Evolutionary conservation across 2,797 vertebrate genomes (phyloP), one percentile per base, ranked within the genome.

Genomic region (Sebastes reedi): DNA sequence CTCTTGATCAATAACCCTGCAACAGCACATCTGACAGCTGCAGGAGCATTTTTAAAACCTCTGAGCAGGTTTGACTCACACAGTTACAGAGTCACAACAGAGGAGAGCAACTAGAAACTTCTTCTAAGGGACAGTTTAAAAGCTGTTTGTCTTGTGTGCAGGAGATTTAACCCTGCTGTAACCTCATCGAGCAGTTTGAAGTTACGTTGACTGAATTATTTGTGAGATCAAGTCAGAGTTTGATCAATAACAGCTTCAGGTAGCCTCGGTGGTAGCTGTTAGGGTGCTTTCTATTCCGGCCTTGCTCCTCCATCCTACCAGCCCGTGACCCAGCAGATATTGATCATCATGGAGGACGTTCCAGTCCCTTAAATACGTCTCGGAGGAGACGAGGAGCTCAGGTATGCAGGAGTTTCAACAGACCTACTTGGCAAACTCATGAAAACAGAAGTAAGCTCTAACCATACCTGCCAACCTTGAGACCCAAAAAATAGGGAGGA

Each of bases 1-100:
- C 29, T 67, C 30, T 1, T 64, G 66, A 85, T 85, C 79, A n/a
- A 88, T 89, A 85, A 75, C 69, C 25, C 82, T 46, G 36, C 67
- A 80, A 55, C 74, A 8, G 1, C 78, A 34, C 71, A 16, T 61
- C 60, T 46, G 62, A 77, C 62, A 66, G 34, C 71, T 58, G 1
- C 54, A 5, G 52, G 32, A 73, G 71, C n/a, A 0, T 9, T 20
- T 34, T 70, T 12, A 65, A 39, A 39, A 46, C 55, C 46, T 74
- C 24, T 12, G 39, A 14, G 42, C 58, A 18, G 25, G n/a, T 34
- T 25, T 34, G 30, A 72, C 18, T 55, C 22, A n/a, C 55, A 29
- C 10, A 14, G 16, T 54, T 20, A 22, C 29, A 55, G n/a, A 54
- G 60, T 70, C 67, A 50, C 20, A 29, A 10, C 16, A 10, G 10